A percentile compares a stretch with the other conserved stretches of the same genome.
Evolutionary conservation across 2,797 vertebrate species (phyloP).

Genomic region (Poecilia gillii): DNA sequence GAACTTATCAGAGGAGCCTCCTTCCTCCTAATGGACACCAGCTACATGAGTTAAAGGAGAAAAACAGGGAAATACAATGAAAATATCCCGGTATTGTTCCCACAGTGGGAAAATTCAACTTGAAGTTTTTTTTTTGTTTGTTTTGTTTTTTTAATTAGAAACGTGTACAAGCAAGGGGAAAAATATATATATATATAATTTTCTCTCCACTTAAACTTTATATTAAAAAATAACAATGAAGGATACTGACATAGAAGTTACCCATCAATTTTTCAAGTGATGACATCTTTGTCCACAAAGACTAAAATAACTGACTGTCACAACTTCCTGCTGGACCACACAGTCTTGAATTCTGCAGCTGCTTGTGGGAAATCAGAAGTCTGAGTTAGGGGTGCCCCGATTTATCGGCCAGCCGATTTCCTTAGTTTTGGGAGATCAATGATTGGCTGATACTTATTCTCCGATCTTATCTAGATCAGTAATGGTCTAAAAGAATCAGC

Average conservation of each 20-base stretch:
- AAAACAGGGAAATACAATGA: background rate
- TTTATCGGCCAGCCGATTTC: no score
- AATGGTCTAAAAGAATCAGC: no score
- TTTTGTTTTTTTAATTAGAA: background rate
- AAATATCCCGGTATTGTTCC: background rate
- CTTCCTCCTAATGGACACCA: background rate
- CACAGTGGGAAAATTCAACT: background rate
- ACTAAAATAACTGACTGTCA: background rate
- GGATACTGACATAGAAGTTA: background rate
- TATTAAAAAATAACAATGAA: background rate
- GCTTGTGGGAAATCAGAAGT: background rate
- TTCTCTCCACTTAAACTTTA: background rate
- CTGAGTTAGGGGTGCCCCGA: background rate
- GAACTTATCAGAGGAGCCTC: background rate
- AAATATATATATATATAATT: background rate
- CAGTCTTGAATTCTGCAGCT: background rate
- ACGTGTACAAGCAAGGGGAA: background rate
- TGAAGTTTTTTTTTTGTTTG: background rate
- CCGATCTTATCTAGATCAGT: no score
- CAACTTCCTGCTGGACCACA: no score
- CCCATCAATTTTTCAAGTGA: background rate
- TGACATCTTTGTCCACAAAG: background rate
- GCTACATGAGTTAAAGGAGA: background rate
- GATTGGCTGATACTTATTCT: no score
- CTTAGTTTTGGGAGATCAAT: no score